These are phyloP conservation scores for Diadophis punctatus DNA, from an alignment of 2,113 vertebrate genomes.

Conservation along the genomic window DNA sequence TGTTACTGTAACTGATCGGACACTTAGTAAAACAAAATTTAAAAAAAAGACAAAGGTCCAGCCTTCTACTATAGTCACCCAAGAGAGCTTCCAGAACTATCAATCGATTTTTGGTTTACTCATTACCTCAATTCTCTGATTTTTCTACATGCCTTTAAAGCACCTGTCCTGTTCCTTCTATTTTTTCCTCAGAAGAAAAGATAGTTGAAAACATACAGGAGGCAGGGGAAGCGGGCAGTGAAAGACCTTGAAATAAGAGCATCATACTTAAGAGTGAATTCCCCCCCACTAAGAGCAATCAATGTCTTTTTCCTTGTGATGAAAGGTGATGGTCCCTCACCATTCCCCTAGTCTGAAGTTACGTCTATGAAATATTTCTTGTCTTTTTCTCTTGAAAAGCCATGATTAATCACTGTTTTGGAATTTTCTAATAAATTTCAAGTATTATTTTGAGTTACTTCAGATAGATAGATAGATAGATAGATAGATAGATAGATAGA, in stretches of 20 bases:
- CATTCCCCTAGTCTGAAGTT: neutral
- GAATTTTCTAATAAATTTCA: neutral
- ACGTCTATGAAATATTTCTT: neutral
- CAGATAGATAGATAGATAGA: too few relatives aligned
- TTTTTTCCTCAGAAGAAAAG: neutral
- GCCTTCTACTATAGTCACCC: neutral
- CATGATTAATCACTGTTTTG: neutral
- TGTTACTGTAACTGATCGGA: neutral
- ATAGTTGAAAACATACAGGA: neutral
- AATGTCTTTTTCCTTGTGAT: neutral
- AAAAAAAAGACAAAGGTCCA: too few relatives aligned
- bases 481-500: too few relatives aligned
- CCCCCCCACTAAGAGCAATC: neutral
- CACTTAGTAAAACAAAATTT: neutral
- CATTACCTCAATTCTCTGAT: neutral
- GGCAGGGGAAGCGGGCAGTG: neutral
- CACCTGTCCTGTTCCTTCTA: neutral
- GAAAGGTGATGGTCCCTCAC: neutral
- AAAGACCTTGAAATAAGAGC: neutral
- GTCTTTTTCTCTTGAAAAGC: neutral
- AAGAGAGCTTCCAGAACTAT: neutral
- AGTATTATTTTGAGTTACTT: neutral
- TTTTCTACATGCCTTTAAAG: neutral
- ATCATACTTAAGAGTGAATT: neutral
- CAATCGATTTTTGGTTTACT: neutral